Base-by-base conservation (phyloP, 2,797 vertebrate genomes). In the Pempheris klunzingeri region DNA sequence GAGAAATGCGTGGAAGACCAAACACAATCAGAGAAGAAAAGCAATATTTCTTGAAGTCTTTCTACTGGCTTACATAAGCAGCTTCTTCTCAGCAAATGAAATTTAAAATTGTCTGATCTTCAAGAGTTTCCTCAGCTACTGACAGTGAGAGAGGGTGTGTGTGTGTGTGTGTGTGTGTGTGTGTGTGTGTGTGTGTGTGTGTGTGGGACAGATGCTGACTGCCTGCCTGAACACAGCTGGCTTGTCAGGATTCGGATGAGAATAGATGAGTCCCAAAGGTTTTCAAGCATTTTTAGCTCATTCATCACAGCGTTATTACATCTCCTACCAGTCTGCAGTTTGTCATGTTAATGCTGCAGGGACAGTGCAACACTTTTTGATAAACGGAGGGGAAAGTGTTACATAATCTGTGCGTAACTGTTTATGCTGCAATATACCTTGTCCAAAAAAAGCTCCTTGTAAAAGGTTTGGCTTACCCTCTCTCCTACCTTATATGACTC, bases 11-110 rank as follows among this genome's bases (percentile, higher is more conserved):
- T 24, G 6, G 41, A 81, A 76, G 60, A 78, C 62, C 6, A 22
- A 72, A 89, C 59, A 81, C 74, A 80, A 80, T 91, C 76, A 72
- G 72, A 81, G 78, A 68, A 67, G 58, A 83, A 79, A 84, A 83
- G 87, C 88, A 88, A 90, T 90, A 88, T 88, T 87, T 87, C 75
- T 71, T 3, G 13, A 77, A 80, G 59, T 72, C 77, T 86, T 78
- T 84, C 74, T 59, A 50, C 50, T 63, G 43, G 46, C 77, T 89
- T 80, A 81, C 59, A 17, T 83, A 68, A 79, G 77, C 62, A 82
- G 64, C 69, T 52, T 80, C 52, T 74, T 78, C 73, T 81, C 46
- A 78, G 71, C 60, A 88, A 90, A 86, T 39, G 26, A 87, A 80
- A 87, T 84, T 61, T 65, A 80, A 88, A 85, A 80, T 83, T 74